Evolutionary conservation across 2,888 invertebrate genomes (phyloP).

Genomic region (Brachypterus glaber): DNA sequence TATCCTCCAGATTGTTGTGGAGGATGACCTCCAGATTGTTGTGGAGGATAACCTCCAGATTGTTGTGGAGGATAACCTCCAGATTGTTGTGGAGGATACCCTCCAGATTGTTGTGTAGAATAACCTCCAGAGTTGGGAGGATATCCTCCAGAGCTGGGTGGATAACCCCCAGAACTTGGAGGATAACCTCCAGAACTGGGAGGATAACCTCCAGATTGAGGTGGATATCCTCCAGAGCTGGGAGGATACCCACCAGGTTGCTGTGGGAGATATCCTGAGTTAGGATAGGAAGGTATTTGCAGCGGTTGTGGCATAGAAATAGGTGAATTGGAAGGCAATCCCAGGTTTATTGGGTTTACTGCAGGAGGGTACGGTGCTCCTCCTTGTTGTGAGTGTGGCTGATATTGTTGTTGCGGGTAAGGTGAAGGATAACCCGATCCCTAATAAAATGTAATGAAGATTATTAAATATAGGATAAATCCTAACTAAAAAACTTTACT

Average conservation of each 20-base stretch:
- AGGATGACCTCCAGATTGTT: background rate
- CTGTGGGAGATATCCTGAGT: constrained; percentile 31
- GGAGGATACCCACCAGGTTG: constrained; percentile 21
- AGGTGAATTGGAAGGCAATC: constrained; percentile 39
- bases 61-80: constrained; percentile 19
- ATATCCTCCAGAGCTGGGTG: constrained; percentile 19
- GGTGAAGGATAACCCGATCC: no score
- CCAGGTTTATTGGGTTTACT: constrained; percentile 41
- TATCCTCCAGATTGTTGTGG: constrained; percentile 9
- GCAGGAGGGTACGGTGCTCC: constrained; percentile 12
- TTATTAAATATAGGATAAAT: no score
- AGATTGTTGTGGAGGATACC: constrained; percentile 17
- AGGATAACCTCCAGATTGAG: constrained; percentile 22
- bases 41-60: constrained; percentile 16
- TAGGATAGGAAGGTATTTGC: constrained; percentile 32
- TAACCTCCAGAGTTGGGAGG: constrained; percentile 18
- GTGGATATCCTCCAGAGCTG: constrained; percentile 29
- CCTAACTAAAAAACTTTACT: no score
- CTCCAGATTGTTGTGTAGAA: constrained; percentile 16
- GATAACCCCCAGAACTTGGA: constrained; percentile 17
- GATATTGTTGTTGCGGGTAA: constrained; percentile 36
- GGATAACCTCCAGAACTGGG: constrained; percentile 16
- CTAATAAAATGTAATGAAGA: no score
- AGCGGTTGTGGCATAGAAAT: constrained; percentile 44
- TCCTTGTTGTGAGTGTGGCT: constrained; percentile 27